Evolutionary conservation across 2,797 vertebrate species (phyloP), one percentile per base, ranked within the genome.

Genomic region (Fistularia commersonii): DNA sequence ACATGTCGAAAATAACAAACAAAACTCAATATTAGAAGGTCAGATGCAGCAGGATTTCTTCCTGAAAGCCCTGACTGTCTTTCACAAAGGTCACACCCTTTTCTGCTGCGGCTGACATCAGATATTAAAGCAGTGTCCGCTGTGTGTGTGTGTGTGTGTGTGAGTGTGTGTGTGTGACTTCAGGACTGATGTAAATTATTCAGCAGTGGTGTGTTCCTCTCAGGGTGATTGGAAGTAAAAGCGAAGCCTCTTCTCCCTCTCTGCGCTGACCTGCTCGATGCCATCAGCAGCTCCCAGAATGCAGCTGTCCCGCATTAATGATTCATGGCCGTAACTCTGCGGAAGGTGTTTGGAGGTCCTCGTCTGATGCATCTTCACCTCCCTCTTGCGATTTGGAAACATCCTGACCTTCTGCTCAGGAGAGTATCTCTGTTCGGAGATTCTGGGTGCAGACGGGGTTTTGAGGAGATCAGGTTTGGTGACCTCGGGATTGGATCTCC

Each of bases 131-230:
- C 48, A 55, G 46, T 8, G n/a, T n/a, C n/a, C n/a, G n/a, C n/a
- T n/a, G n/a, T n/a, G n/a, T n/a, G n/a, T n/a, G n/a, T n/a, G n/a
- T 35, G 34, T 35, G 34, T 35, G 34, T 38, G 41, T 39, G 45
- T n/a, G 7, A 8, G n/a, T 38, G 49, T 32, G 53, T 42, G 37
- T n/a, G 50, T 51, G 46, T 50, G 41, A 57, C 59, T 65, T 56
- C 35, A 23, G 57, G 45, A 38, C 33, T 47, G 44, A n/a, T 51
- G 31, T 87, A 46, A 86, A 89, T 85, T 77, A 87, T 89, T 89
- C 68, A 86, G 63, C 45, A 63, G 74, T 32, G 61, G 67, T 59
- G 64, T 57, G 57, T 72, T 75, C 64, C 71, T 80, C 70, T 74
- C 39, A 11, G 51, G 47, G 58, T 37, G 6, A 46, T 58, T 66